Evolutionary conservation across 2,113 vertebrate genomes (phyloP), one percentile per base, ranked within the genome.

Genomic region (Oryctolagus cuniculus): DNA sequence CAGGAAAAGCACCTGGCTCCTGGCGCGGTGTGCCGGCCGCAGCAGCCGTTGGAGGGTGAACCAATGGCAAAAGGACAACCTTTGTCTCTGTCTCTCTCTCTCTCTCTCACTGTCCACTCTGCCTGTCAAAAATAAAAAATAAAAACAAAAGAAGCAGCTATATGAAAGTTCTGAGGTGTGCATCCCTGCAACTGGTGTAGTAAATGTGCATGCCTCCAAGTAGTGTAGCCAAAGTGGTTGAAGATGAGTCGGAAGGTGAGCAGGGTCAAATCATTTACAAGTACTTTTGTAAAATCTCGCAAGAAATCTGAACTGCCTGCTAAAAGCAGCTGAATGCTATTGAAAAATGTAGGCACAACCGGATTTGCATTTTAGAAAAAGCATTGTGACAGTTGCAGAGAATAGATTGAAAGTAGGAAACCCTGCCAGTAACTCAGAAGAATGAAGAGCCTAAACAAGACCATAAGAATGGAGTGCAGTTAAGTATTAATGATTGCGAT

Each of bases 361-460:
- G 79, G 72, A 70, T 79, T 90, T 64, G 38, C 38, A 72, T 77
- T 83, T 75, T 88, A 44, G 51, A 92, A 81, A 27, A 49, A 25
- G 24, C 29, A 36, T 22, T 66, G 21, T 29, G 49, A 44, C 21
- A 85, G 73, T 58, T 93, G 12, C 67, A 90, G 53, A 79, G 11
- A 85, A 53, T n/a, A 63, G 17, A 70, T n/a, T 90, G 17, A 11
- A 85, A 79, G 19, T 85, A 85, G 51, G 24, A 78, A 63, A 64
- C 10, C 31, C 51, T 78, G 55, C 64, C 27, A 27, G 12, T 27
- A 80, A 63, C n/a, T 78, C 64, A 79, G 15, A 36, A 22, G 16
- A 58, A 22, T 38, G 77, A 66, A 55, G 25, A 81, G 9, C 24
- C 25, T 74, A 49, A 61, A 49, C 10, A 66, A 74, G 58, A 24